These are phyloP conservation scores for Stichodactyla mertensii DNA, from an alignment of 64 coral and sea anemone genomes.

Conservation along the genomic window DNA sequence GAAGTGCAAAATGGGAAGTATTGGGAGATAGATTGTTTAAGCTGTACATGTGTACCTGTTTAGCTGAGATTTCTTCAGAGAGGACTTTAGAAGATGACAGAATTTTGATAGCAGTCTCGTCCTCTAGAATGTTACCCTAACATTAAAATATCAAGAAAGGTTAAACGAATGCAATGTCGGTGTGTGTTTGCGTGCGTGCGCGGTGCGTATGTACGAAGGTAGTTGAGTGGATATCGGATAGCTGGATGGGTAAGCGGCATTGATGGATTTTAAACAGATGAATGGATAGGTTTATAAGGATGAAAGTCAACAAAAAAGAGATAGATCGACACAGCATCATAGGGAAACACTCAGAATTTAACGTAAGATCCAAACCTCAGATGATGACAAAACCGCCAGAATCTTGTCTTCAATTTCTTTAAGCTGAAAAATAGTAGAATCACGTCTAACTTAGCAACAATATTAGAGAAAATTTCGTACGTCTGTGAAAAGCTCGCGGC, in stretches of 20 bases:
- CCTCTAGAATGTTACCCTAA: slow-evolving; percentile 97
- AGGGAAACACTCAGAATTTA: not conserved
- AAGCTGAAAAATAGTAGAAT: slow-evolving; percentile 32
- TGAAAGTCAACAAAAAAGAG: no score
- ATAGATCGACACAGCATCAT: no score
- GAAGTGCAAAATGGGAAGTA: no score
- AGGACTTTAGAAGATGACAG: slow-evolving; percentile 97
- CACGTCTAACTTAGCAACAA: not conserved
- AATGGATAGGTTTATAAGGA: no score
- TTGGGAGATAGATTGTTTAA: not conserved
- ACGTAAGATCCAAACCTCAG: slow-evolving; percentile 49
- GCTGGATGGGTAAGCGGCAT: no score
- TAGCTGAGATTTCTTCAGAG: slow-evolving; percentile 96
- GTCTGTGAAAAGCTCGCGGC: not conserved
- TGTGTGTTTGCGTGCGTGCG: no score
- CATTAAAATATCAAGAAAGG: not conserved
- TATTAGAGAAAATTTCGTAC: not conserved
- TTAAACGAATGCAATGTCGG: not conserved
- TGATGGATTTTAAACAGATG: not conserved
- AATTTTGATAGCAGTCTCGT: slow-evolving; percentile 98
- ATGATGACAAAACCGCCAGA: slow-evolving; percentile 83
- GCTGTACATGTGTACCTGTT: slow-evolving; percentile 54
- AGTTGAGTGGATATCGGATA: not conserved
- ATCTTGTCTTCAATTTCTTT: slow-evolving; percentile 99
- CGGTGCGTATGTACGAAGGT: no score